Evolutionary conservation across 1,140 invertebrate species (phyloP).

Genomic region (Orchestia grillus): DNA sequence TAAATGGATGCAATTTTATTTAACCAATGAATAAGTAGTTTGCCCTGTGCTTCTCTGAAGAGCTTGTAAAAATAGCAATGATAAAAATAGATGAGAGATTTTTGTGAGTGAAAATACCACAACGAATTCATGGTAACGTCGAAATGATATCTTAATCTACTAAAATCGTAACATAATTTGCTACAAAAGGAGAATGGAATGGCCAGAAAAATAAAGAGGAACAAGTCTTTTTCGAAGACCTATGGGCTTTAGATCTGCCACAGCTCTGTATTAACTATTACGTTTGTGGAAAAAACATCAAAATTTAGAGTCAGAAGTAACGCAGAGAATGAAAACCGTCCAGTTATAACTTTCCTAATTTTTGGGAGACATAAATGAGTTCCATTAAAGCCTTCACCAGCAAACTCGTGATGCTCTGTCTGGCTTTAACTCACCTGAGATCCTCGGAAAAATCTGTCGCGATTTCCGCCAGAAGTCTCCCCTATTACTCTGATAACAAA

Average conservation of each 20-base stretch:
- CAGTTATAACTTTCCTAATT: background rate
- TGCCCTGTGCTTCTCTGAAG: background rate
- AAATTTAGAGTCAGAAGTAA: background rate
- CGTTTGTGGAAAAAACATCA: no score
- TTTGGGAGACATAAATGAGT: background rate
- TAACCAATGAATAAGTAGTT: background rate
- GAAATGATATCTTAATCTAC: background rate
- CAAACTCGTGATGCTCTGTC: background rate
- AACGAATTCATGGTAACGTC: background rate
- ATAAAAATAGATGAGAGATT: background rate
- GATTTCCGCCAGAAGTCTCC: background rate
- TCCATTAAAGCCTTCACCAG: background rate
- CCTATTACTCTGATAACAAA: background rate
- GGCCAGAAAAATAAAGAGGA: no score
- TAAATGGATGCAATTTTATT: background rate
- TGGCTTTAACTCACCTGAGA: background rate
- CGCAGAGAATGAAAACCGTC: background rate
- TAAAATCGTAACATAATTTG: background rate
- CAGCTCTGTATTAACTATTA: no score
- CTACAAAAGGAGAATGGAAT: no score
- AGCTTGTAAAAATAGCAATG: background rate
- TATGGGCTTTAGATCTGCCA: background rate
- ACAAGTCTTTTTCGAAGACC: no score
- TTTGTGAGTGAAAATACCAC: background rate
- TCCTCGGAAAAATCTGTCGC: background rate